phyloP scores from a whole-genome alignment of 2,113 vertebrate genomes.

The Rhabdomys dilectus region DNA sequence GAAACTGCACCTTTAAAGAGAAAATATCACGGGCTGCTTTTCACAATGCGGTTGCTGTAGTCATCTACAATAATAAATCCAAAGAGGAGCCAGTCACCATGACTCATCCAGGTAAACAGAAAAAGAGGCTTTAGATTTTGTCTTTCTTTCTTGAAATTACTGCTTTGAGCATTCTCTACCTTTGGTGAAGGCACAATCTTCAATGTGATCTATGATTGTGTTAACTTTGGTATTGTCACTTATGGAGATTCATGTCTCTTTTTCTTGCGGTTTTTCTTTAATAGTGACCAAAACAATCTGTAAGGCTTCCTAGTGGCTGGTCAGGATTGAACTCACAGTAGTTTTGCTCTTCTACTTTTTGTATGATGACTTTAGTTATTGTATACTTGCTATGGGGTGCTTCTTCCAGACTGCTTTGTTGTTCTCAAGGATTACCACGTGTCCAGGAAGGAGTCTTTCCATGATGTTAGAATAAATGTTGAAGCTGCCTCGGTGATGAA shows the following conservation, averaged over 20 bases:
- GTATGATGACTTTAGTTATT: neutral
- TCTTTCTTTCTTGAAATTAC: neutral
- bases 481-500: conserved; percentile 16
- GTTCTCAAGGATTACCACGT: neutral
- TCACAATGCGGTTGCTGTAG: conserved; percentile 95
- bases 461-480: conserved; percentile 28
- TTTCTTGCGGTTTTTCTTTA: conserved; percentile 13
- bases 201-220: neutral
- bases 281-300: neutral
- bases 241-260: neutral
- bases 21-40: conserved; percentile 96
- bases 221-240: conserved; percentile 4
- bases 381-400: conserved; percentile 24
- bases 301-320: neutral
- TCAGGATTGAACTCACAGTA: neutral
- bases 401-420: neutral
- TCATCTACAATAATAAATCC: conserved; percentile 98
- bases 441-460: neutral
- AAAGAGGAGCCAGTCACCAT: conserved; percentile 96
- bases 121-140: neutral
- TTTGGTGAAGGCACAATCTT: conserved; percentile 13
- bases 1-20: conserved; percentile 98
- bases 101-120: conserved; percentile 95
- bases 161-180: neutral
- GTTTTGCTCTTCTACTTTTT: conserved; percentile 15